Conservation (phyloP, 2,797 vertebrate genomes). For the Xyrichtys novacula region DNA sequence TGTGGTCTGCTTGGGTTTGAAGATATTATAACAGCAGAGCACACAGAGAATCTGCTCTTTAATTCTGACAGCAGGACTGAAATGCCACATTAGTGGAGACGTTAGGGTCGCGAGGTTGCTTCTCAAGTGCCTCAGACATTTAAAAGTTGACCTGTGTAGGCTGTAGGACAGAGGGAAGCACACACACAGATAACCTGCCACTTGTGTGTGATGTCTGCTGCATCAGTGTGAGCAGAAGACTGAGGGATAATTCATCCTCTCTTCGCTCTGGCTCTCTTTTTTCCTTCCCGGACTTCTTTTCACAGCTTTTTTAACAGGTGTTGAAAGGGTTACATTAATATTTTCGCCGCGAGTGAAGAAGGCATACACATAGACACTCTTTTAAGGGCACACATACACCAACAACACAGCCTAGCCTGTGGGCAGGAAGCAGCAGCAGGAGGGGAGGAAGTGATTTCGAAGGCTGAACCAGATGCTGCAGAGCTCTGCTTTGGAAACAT, state of each 20-base stretch:
- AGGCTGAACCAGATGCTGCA: conserved; percentile 50
- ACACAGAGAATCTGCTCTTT: conserved; percentile 22
- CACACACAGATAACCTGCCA: conserved; percentile 40
- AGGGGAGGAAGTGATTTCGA: conserved; percentile 58
- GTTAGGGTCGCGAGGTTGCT: conserved; percentile 38
- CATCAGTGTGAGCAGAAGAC: conserved; percentile 50
- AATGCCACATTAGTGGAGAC: conserved; percentile 26
- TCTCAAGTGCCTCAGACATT: conserved; percentile 50
- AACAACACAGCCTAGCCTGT: conserved; percentile 21
- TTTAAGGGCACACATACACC: neutral
- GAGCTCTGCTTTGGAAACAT: conserved; percentile 46
- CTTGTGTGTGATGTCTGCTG: conserved; percentile 63
- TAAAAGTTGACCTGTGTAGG: conserved; percentile 39
- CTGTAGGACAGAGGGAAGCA: conserved; percentile 24
- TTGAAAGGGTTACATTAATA: conserved; percentile 23
- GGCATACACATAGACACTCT: conserved; percentile 14
- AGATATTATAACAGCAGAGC: conserved; percentile 26
- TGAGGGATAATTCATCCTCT: conserved; percentile 26
- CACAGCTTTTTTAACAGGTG: conserved; percentile 18
- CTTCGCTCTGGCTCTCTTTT: neutral
- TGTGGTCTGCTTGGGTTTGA: conserved; percentile 10
- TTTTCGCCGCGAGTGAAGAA: conserved; percentile 26
- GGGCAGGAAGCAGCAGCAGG: conserved; percentile 59
- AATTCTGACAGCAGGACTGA: conserved; percentile 11
- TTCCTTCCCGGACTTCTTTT: neutral